Percentiles rank a stretch among this genome's conserved stretches.
Conservation (phyloP, 1,140 invertebrate genomes). For the Augochlora pura region DNA sequence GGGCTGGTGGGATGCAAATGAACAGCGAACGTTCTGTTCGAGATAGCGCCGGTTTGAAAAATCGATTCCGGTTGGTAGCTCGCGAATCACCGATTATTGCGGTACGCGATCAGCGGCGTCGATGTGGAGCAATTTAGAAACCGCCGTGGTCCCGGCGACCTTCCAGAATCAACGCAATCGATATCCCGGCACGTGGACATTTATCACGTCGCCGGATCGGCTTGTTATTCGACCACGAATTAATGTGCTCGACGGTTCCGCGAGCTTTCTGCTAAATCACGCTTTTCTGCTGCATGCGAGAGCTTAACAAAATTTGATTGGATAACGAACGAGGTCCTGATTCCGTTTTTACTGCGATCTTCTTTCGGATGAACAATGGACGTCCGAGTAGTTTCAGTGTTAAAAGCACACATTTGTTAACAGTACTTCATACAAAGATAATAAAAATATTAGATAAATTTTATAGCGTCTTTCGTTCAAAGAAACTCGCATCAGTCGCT, state of each 20-base stretch:
- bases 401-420: too few species aligned
- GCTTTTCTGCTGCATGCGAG: too few species aligned
- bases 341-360: too few species aligned
- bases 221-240: neutral
- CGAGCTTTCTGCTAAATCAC: neutral
- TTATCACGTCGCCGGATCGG: neutral
- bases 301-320: too few species aligned
- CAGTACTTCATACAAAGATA: too few species aligned
- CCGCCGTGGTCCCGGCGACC: neutral
- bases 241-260: neutral
- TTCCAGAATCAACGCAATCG: slow-evolving; percentile 21
- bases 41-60: neutral
- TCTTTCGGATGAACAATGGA: too few species aligned
- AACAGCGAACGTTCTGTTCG: slow-evolving; percentile 1
- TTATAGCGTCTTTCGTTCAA: too few species aligned
- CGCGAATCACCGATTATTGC: slow-evolving; percentile 16
- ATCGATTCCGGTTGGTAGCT: slow-evolving; percentile 1
- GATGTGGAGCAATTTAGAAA: slow-evolving; percentile 1
- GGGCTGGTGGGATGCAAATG: slow-evolving; percentile 7
- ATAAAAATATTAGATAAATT: too few species aligned
- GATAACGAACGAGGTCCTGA: too few species aligned
- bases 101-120: neutral
- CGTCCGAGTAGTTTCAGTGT: too few species aligned
- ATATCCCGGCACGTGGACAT: slow-evolving; percentile 26
- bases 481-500: too few species aligned